Conservation (phyloP, 2,888 invertebrate species). For the Nebria salina region DNA sequence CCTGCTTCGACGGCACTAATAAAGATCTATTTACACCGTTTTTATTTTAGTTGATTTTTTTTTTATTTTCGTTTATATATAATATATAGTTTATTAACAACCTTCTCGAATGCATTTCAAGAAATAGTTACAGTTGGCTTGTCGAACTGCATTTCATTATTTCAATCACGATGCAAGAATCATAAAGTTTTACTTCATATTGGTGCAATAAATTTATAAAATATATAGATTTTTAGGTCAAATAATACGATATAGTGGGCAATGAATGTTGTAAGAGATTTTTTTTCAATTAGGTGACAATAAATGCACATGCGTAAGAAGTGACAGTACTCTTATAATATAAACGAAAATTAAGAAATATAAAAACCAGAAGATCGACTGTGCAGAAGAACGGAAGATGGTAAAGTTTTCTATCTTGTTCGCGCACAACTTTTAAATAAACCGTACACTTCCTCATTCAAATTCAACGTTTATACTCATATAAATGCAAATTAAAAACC, state of each 20-base stretch:
- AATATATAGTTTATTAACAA: too few relatives aligned
- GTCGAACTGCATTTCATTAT: not conserved
- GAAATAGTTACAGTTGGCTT: too few relatives aligned
- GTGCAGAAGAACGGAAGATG: conserved; percentile 27
- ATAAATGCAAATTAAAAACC: conserved; percentile 51
- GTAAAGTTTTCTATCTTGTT: conserved; percentile 21
- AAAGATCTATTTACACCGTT: not conserved
- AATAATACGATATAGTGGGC: too few relatives aligned
- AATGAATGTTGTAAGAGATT: not conserved
- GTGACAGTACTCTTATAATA: not conserved
- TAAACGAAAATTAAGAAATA: not conserved
- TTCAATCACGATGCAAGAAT: not conserved
- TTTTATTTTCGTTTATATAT: not conserved
- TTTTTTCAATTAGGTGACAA: not conserved
- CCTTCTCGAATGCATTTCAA: too few relatives aligned
- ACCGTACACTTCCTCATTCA: conserved; percentile 40
- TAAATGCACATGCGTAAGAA: too few relatives aligned
- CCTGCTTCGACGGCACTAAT: not conserved
- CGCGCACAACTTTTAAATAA: conserved; percentile 42
- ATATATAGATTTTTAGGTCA: too few relatives aligned
- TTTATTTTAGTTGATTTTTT: not conserved
- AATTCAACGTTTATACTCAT: conserved; percentile 49
- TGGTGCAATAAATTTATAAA: not conserved
- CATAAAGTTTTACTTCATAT: not conserved
- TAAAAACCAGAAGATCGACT: conserved; percentile 5